These are phyloP conservation scores for Mythimna albipuncta DNA, from an alignment of 2,888 invertebrate species.

Conservation along the genomic window DNA sequence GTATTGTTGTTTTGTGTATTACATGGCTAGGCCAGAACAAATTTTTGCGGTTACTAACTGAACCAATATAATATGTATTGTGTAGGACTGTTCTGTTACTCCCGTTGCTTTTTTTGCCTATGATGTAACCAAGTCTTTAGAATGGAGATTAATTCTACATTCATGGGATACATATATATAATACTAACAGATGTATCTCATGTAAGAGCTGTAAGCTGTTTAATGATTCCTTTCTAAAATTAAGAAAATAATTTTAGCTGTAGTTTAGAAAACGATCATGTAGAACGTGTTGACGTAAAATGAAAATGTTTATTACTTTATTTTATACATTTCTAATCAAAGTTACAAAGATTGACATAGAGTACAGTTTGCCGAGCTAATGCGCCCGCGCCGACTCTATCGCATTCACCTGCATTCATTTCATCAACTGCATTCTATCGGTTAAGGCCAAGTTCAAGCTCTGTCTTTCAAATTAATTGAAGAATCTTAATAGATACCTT, in stretches of 20 bases:
- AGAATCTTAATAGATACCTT: not conserved
- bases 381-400: conserved; percentile 36
- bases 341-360: conserved; percentile 13
- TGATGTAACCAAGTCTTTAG: conserved; percentile 44
- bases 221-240: not conserved
- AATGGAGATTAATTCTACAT: conserved; percentile 26
- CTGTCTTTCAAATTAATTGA: not conserved
- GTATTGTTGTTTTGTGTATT: conserved; percentile 70
- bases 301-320: not conserved
- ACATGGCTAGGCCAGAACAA: conserved; percentile 60
- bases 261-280: too few relatives aligned
- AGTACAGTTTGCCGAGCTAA: conserved; percentile 26
- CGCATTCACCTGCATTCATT: conserved; percentile 38
- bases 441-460: conserved; percentile 34
- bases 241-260: not conserved
- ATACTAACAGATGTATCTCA: not conserved
- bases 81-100: conserved; percentile 12
- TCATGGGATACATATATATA: conserved; percentile 11
- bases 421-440: conserved; percentile 37
- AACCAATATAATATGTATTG: conserved; percentile 48
- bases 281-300: too few relatives aligned
- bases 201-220: conserved; percentile 3
- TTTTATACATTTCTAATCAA: conserved; percentile 28
- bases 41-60: conserved; percentile 68
- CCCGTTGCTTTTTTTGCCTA: conserved; percentile 30